Percentiles rank a stretch among this genome's conserved stretches.
These are phyloP conservation scores for Henricia sp. DNA, from an alignment of 53 echinoderm and acorn worm species.

Conservation along the genomic window DNA sequence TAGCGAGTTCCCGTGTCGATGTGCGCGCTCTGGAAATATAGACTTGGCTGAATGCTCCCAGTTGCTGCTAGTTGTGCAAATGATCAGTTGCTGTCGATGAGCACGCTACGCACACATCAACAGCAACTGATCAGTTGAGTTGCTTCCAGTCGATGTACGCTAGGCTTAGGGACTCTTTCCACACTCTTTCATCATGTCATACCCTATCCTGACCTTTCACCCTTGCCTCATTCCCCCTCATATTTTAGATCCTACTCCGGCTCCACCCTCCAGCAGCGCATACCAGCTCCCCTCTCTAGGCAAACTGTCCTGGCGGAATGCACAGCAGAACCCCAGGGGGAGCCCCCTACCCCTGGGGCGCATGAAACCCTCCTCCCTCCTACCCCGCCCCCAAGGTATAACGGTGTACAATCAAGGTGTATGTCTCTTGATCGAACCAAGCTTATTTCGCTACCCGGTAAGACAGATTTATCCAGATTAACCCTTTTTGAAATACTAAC, in stretches of 20 bases:
- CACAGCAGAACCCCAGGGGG: slow-evolving; percentile 55
- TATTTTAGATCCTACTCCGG: slow-evolving; percentile 77
- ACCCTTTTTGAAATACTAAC: slow-evolving; percentile 5
- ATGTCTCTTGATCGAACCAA: slow-evolving; percentile 71
- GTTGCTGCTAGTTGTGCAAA: too few species aligned
- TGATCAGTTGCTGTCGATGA: too few species aligned
- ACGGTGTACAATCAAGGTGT: slow-evolving; percentile 60
- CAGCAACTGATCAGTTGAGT: too few species aligned
- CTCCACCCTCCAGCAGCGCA: slow-evolving; percentile 59
- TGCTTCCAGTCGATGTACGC: too few species aligned
- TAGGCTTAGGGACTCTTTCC: slow-evolving; percentile 9
- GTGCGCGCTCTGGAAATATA: too few species aligned
- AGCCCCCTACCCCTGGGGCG: slow-evolving; percentile 10
- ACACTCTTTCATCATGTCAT: neutral
- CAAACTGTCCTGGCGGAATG: slow-evolving; percentile 65
- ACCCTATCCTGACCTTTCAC: slow-evolving; percentile 48
- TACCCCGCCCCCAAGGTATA: slow-evolving; percentile 61
- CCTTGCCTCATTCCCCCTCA: slow-evolving; percentile 48
- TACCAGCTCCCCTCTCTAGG: slow-evolving; percentile 44
- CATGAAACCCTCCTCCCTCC: slow-evolving; percentile 57
- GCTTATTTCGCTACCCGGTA: slow-evolving; percentile 40
- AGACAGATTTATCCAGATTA: slow-evolving; percentile 27
- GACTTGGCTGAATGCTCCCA: too few species aligned
- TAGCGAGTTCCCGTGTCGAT: too few species aligned
- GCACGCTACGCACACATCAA: too few species aligned